Evolutionary conservation across 2,888 invertebrate genomes (phyloP).

Genomic region (Caenorhabditis sinica): DNA sequence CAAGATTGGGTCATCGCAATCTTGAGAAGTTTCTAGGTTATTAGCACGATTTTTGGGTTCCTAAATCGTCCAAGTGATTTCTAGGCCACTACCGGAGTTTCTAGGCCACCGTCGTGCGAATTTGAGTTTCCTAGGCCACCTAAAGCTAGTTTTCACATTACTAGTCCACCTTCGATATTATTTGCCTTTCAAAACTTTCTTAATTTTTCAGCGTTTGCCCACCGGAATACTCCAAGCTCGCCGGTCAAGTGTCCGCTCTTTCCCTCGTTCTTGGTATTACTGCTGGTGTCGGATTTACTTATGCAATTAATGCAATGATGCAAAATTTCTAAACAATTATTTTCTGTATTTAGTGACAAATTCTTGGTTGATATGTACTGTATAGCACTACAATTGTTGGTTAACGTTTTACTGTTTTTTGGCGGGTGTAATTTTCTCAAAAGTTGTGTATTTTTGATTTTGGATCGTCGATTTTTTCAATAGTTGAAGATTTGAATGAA

Average conservation of each 20-base stretch:
- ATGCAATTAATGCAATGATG: constrained; percentile 67
- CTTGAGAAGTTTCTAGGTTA: no score
- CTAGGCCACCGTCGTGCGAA: no score
- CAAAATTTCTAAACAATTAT: constrained; percentile 40
- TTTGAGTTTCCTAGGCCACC: no score
- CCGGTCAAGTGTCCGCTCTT: constrained; percentile 69
- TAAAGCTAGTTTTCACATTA: no score
- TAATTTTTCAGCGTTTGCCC: constrained; percentile 67
- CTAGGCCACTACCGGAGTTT: no score
- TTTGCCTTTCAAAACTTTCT: no score
- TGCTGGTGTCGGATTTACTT: constrained; percentile 70
- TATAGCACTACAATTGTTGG: neutral
- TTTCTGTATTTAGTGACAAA: constrained; percentile 8
- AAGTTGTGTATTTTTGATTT: neutral
- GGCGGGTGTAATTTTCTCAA: constrained; percentile 7
- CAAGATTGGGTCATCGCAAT: no score
- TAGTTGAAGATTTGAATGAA: neutral
- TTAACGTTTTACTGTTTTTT: neutral
- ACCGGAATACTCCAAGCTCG: constrained; percentile 65
- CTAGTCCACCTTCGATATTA: no score
- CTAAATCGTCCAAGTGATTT: no score
- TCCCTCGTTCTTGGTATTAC: constrained; percentile 68
- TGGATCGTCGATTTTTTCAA: no score
- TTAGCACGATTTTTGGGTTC: no score
- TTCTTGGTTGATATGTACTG: neutral